Base-by-base conservation (phyloP, 2,113 vertebrate species). In the Channa argus region DNA sequence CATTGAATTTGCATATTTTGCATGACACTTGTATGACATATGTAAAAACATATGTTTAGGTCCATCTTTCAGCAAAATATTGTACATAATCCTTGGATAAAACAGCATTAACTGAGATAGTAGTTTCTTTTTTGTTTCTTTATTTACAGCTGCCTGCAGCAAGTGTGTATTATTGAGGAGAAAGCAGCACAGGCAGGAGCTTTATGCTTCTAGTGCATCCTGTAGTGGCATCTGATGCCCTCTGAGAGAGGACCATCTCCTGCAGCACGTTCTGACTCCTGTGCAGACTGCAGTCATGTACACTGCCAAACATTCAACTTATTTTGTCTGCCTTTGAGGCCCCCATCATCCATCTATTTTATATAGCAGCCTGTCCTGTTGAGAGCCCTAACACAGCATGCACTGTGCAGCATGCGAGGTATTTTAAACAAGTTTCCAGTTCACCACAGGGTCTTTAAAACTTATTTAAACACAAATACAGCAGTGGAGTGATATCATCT, bases 71-170 rank as follows among this genome's bases (percentile, higher is more conserved):
- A 49, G 33, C 13, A 51, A 7, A 33, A 60, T n/a, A 45, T 49
- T 68, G 41, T 11, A 14, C 43, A 65, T 13, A 33, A 38, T 61
- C 15, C 34, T 15, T 4, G 1, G 47, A 13, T 7, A 37, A 50
- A 55, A 44, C 34, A 24, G 5, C 36, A 49, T 4, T 39, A 14
- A 3, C 52, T 5, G 36, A 34, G 44, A 62, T 11, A 49, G 59
- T 8, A 10, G 33, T n/a, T 24, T 24, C 41, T 36, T 46, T 56
- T 74, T 74, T 13, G 8, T 63, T 43, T 52, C 79, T 71, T 62
- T 54, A 80, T 68, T 44, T 45, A 33, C 52, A 72, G 44, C 56
- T 58, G 44, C 76, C 62, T 71, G 51, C 67, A 68, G 82, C 77
- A 44, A 52, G 12, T 68, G 61, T 75, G 63, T 76, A 69, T 72